Evolutionary conservation across 2,113 vertebrate species (phyloP).

Genomic region (Lepus americanus): DNA sequence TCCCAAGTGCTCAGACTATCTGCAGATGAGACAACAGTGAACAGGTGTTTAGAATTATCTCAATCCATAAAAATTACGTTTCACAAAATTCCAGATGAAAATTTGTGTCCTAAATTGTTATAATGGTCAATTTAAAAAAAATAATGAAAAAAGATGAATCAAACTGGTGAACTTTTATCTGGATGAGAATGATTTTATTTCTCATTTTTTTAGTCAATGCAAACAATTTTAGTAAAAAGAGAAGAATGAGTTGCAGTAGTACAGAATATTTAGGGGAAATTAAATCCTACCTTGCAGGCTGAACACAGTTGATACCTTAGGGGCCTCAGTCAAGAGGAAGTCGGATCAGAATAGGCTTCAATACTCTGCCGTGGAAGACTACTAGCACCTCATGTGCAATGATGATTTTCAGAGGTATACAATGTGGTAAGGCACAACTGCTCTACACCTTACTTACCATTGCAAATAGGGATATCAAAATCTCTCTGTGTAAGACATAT

Average conservation of each 20-base stretch:
- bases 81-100: neutral
- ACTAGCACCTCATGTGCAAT: neutral
- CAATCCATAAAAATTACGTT: neutral
- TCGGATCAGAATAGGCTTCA: neutral
- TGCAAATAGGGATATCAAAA: conserved; percentile 2
- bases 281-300: neutral
- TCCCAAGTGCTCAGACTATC: neutral
- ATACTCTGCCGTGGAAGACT: neutral
- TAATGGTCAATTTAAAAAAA: neutral
- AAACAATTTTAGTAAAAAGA: neutral
- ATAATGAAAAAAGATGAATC: neutral
- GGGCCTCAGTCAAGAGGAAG: neutral
- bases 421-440: neutral
- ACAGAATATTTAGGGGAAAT: neutral
- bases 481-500: neutral
- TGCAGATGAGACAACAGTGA: neutral
- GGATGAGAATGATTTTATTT: neutral
- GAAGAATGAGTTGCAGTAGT: neutral
- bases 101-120: neutral
- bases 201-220: neutral
- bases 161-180: neutral
- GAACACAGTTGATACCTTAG: neutral
- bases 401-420: neutral
- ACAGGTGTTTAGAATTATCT: neutral
- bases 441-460: neutral